Percentiles rank a stretch among this genome's conserved stretches.
Conservation (phyloP, 2,888 invertebrate species). For the Argyresthia goedartella region DNA sequence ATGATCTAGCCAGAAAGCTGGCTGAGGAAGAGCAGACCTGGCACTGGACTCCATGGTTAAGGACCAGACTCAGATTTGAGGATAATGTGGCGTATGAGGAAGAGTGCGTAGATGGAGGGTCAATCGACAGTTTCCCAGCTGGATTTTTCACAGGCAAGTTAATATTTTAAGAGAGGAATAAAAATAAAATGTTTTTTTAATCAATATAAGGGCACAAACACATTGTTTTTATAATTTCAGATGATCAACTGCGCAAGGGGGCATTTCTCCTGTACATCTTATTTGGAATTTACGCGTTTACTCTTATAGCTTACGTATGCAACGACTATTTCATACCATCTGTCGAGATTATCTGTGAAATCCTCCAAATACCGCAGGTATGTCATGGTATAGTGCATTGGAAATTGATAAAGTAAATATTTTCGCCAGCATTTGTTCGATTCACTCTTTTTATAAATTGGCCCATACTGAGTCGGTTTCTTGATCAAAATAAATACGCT, state of each 20-base stretch:
- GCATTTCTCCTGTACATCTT: slow-evolving; percentile 82
- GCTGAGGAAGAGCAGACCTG: slow-evolving; percentile 36
- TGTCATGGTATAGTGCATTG: slow-evolving; percentile 13
- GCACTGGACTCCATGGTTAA: slow-evolving; percentile 60
- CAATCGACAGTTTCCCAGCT: slow-evolving; percentile 54
- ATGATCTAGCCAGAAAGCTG: slow-evolving; percentile 34
- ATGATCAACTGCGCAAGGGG: slow-evolving; percentile 78
- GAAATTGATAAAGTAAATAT: too few species aligned
- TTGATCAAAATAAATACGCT: too few species aligned
- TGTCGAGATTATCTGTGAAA: slow-evolving; percentile 88
- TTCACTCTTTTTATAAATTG: too few species aligned
- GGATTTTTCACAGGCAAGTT: slow-evolving; percentile 23
- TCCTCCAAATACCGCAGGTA: slow-evolving; percentile 79
- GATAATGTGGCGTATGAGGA: slow-evolving; percentile 32
- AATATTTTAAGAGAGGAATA: too few species aligned
- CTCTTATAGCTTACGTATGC: slow-evolving; percentile 88
- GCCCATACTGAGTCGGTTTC: too few species aligned
- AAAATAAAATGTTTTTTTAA: too few species aligned
- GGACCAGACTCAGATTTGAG: slow-evolving; percentile 36
- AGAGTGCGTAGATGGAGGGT: slow-evolving; percentile 20
- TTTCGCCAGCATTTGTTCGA: too few species aligned
- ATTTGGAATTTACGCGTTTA: slow-evolving; percentile 87
- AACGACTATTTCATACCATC: slow-evolving; percentile 94
- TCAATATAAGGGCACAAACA: too few species aligned
- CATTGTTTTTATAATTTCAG: slow-evolving; percentile 15